phyloP scores from a whole-genome alignment of 2,888 invertebrate species.

The Zhengitettix transpicula region DNA sequence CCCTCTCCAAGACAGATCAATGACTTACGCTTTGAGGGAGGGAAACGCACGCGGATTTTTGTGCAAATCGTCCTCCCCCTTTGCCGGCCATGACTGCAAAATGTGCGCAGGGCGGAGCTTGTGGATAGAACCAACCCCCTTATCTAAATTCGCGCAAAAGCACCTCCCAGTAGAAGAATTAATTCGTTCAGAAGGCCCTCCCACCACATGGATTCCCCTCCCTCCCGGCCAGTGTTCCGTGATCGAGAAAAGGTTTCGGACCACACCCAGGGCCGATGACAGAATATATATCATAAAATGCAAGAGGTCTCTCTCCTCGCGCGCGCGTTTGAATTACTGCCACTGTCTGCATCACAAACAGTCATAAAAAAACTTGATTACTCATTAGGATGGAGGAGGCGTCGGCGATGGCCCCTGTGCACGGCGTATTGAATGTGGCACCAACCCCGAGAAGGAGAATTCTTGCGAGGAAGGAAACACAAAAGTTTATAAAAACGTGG shows the following conservation, averaged over 20 bases:
- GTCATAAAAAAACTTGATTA: conserved; percentile 13
- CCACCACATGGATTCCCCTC: conserved; percentile 4
- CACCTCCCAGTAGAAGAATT: conserved; percentile 4
- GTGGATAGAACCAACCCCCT: neutral
- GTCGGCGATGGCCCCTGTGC: neutral
- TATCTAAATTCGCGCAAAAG: neutral
- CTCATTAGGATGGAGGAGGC: conserved; percentile 10
- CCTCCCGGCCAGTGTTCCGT: neutral
- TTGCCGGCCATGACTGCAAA: neutral
- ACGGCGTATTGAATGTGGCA: too few species aligned
- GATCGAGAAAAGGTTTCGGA: conserved; percentile 7
- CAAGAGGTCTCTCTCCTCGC: conserved; percentile 2
- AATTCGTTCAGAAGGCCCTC: conserved; percentile 1
- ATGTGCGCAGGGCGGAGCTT: neutral
- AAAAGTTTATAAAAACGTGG: neutral
- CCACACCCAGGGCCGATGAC: conserved; percentile 12
- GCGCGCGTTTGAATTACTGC: conserved; percentile 12
- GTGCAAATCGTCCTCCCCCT: neutral
- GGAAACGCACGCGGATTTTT: neutral
- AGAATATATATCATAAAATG: conserved; percentile 12
- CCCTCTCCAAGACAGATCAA: conserved; percentile 6
- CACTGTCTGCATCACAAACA: conserved; percentile 13
- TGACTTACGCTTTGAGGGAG: conserved; percentile 4
- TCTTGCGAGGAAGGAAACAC: neutral
- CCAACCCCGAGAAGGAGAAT: neutral